Base-by-base conservation (phyloP, 2,797 vertebrate species). In the Rhinella marina region DNA sequence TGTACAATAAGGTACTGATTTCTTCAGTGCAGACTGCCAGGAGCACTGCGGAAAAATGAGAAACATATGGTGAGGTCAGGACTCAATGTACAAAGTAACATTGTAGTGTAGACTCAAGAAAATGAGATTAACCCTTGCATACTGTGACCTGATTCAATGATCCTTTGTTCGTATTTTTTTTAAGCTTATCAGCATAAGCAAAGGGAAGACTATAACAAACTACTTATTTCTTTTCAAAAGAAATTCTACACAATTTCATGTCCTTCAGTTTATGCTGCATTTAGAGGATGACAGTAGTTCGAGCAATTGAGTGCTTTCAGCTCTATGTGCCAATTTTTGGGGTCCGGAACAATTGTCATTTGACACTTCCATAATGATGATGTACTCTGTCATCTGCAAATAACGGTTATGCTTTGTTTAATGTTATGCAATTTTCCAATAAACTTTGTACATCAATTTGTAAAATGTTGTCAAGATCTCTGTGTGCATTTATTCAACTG, bases 41-140 rank as follows among this genome's bases (percentile, higher is more conserved):
- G 10, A 88, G 48, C 64, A 32, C 48, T 64, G 64, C n/a, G 76
- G 16, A 82, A 50, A 88, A 85, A 86, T 81, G 32, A 25, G 83
- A 88, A 85, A 32, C 82, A 73, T 76, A 77, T 82, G 84, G 78
- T 72, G 21, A 25, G 66, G 50, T 54, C 59, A 82, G 68, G 17
- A 27, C 61, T 81, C 59, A 64, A 77, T 77, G 66, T 41, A 85
- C 82, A 86, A 86, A 82, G 84, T 82, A 68, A 66, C 83, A 88
- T 86, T 88, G 87, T 88, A 57, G 81, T 81, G 59, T 86, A 66
- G 78, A 88, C 56, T 25, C 70, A 29, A 68, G 76, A 85, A 88
- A 86, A 82, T 86, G 61, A 77, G 82, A 88, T 81, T 75, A 88
- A 88, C 87, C 84, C 83, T 29, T 73, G 66, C 84, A 41, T 86